Percentiles rank a stretch among this genome's conserved stretches.
These are phyloP conservation scores for Gnathonemus echidnorhynchus DNA, from an alignment of 2,113 vertebrate genomes.

Conservation along the genomic window DNA sequence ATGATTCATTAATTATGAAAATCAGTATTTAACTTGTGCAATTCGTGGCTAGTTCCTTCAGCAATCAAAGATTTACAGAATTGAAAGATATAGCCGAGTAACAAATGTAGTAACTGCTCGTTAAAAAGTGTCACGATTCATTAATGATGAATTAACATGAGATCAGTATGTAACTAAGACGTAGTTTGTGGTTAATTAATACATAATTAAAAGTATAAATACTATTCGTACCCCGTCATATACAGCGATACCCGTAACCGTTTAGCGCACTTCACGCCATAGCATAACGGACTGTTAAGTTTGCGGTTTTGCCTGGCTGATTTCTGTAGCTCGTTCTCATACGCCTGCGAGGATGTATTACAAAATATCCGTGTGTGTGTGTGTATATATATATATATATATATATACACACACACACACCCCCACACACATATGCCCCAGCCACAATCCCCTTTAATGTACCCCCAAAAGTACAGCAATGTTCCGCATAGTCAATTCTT, in stretches of 20 bases:
- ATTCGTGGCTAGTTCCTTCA: too few relatives aligned
- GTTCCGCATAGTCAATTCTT: too few relatives aligned
- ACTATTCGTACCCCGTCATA: not conserved
- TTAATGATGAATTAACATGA: not conserved
- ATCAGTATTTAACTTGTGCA: not conserved
- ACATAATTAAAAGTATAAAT: not conserved
- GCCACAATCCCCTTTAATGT: too few relatives aligned
- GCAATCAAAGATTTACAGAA: too few relatives aligned
- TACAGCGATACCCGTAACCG: not conserved
- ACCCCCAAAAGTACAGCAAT: too few relatives aligned
- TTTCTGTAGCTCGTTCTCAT: not conserved
- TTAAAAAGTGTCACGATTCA: not conserved
- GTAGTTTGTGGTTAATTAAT: not conserved
- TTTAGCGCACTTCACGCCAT: not conserved
- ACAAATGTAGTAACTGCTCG: too few relatives aligned
- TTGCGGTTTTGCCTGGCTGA: not conserved
- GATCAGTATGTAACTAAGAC: not conserved
- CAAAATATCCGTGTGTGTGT: not conserved
- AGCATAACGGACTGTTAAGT: not conserved
- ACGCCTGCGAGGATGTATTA: not conserved
- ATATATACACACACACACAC: too few relatives aligned
- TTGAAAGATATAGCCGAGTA: too few relatives aligned
- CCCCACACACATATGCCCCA: too few relatives aligned
- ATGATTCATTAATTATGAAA: not conserved
- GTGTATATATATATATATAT: too few relatives aligned